phyloP scores from a whole-genome alignment of 2,113 vertebrate genomes.

The Tetrax tetrax region DNA sequence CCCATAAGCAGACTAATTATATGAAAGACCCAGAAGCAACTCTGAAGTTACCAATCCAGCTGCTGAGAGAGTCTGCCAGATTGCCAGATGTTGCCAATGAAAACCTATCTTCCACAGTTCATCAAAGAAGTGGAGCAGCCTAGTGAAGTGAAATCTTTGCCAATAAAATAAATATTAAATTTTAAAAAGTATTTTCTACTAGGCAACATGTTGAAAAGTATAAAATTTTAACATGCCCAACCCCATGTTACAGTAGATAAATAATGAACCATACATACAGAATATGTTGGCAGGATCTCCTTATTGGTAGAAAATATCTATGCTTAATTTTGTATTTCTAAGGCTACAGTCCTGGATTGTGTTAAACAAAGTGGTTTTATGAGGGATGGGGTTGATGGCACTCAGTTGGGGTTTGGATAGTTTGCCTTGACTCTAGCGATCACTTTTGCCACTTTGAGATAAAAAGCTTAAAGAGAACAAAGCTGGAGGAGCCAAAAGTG shows the following conservation, averaged over 20 bases:
- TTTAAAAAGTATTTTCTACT: slow-evolving; percentile 27
- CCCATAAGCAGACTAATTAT: slow-evolving; percentile 70
- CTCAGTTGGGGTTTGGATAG: background rate
- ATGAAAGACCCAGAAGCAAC: slow-evolving; percentile 65
- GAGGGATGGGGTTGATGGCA: background rate
- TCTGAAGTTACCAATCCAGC: slow-evolving; percentile 69
- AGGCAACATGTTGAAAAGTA: background rate
- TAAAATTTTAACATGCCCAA: slow-evolving; percentile 11
- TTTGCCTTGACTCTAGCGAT: background rate
- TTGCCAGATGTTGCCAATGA: slow-evolving; percentile 69
- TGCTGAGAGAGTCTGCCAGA: slow-evolving; percentile 55
- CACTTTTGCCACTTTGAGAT: background rate
- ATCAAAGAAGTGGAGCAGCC: slow-evolving; percentile 39
- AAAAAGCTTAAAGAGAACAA: background rate
- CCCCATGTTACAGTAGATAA: background rate
- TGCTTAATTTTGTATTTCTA: background rate
- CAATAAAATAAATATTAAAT: slow-evolving; percentile 47
- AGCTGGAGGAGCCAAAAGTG: background rate
- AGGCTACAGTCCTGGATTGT: background rate
- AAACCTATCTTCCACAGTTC: slow-evolving; percentile 47
- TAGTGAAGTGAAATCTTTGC: slow-evolving; percentile 20
- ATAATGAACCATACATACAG: background rate
- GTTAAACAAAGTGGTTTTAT: background rate
- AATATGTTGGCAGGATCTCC: background rate
- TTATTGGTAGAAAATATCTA: background rate